These are phyloP conservation scores for Polyergus mexicanus DNA, from an alignment of 1,140 invertebrate species.

Conservation along the genomic window DNA sequence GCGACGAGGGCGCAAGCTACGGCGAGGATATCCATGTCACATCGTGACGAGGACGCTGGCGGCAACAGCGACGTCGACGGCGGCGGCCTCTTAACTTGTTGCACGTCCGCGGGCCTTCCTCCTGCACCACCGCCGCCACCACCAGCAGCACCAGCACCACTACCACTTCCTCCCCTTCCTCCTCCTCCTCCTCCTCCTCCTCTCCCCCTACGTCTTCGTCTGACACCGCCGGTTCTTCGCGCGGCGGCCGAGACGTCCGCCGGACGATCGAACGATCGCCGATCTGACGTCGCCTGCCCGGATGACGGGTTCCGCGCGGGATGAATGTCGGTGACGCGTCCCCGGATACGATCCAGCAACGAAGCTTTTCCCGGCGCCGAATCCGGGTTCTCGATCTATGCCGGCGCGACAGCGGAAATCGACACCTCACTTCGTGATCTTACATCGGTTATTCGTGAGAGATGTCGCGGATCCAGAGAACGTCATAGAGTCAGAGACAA, in stretches of 20 bases:
- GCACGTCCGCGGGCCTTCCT: constrained; percentile 80
- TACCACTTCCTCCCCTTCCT: constrained; percentile 63
- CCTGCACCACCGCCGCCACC: constrained; percentile 73
- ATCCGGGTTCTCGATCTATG: constrained; percentile 25
- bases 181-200: constrained; percentile 61
- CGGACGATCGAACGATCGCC: constrained; percentile 72
- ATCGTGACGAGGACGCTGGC: constrained; percentile 82
- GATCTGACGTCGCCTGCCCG: constrained; percentile 72
- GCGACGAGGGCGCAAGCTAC: constrained; percentile 92
- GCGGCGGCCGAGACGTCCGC: constrained; percentile 71
- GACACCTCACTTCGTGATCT: constrained; percentile 17
- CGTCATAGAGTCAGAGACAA: not conserved
- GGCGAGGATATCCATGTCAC: constrained; percentile 92
- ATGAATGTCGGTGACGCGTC: constrained; percentile 70
- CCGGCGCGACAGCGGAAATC: constrained; percentile 4
- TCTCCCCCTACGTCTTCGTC: constrained; percentile 61
- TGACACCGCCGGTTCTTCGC: constrained; percentile 64
- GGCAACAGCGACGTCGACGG: constrained; percentile 79
- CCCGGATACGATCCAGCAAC: constrained; percentile 56
- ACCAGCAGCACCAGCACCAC: constrained; percentile 61
- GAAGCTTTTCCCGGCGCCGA: constrained; percentile 37
- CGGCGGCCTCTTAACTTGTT: constrained; percentile 85
- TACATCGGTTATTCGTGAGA: constrained; percentile 29
- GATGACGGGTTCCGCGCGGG: constrained; percentile 69
- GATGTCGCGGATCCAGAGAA: not conserved